phyloP scores from a whole-genome alignment of 92 coral and sea anemone species.

The Ricordea florida region DNA sequence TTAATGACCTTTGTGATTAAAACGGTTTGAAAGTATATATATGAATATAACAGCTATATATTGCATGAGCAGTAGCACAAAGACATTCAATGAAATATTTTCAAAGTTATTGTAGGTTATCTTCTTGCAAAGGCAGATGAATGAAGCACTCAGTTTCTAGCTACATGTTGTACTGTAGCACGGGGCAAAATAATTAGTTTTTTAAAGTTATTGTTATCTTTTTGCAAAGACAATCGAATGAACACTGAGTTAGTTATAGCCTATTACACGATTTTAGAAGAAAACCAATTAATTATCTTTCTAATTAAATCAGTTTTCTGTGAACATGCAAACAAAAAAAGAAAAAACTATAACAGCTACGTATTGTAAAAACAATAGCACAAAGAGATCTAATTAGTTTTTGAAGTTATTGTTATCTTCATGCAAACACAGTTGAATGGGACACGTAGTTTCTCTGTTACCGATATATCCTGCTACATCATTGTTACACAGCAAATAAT shows the following conservation, averaged over 20 bases:
- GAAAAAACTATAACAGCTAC: constrained; percentile 2
- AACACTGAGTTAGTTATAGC: constrained; percentile 6
- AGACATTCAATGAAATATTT: constrained; percentile 8
- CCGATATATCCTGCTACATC: too few species aligned
- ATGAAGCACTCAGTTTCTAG: too few species aligned
- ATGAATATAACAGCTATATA: constrained; percentile 6
- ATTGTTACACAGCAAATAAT: too few species aligned
- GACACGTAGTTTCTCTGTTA: too few species aligned
- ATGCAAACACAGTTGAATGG: too few species aligned
- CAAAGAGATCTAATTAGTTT: too few species aligned
- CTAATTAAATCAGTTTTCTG: constrained; percentile 14
- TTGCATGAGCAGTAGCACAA: constrained; percentile 15
- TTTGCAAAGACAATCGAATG: constrained; percentile 7
- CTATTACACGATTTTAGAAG: constrained; percentile 11
- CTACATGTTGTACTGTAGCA: too few species aligned
- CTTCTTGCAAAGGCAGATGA: constrained; percentile 11
- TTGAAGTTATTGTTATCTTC: too few species aligned
- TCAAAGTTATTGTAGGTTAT: constrained; percentile 12
- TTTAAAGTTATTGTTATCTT: constrained; percentile 5
- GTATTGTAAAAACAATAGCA: constrained; percentile 10
- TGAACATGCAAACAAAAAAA: constrained; percentile 14
- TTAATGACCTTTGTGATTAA: constrained; percentile 10
- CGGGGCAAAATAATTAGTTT: too few species aligned
- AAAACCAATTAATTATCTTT: background rate
- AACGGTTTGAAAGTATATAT: constrained; percentile 5